A percentile compares a stretch with the other conserved stretches of the same genome.
These are phyloP conservation scores for Tridacna gigas DNA, from an alignment of 2,888 invertebrate species.

Conservation along the genomic window DNA sequence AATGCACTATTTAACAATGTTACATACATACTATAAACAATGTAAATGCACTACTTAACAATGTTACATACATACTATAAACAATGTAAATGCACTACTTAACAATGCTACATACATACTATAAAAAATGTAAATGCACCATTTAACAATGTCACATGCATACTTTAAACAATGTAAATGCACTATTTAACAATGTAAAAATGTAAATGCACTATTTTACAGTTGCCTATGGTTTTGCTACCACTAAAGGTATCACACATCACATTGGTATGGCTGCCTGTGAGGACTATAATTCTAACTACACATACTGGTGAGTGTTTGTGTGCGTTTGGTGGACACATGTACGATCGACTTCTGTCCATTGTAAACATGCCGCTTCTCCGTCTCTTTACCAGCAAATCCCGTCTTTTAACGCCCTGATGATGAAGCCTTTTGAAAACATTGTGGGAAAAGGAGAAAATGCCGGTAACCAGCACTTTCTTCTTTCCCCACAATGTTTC, in stretches of 20 bases:
- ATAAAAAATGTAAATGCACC: not conserved
- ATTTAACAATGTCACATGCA: not conserved
- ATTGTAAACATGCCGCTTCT: not conserved
- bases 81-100: no score
- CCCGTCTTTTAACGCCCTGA: not conserved
- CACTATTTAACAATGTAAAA: not conserved
- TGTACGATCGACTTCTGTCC: not conserved
- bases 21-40: no score
- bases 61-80: no score
- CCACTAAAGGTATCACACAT: slow-evolving; percentile 8
- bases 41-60: no score
- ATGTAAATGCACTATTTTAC: not conserved
- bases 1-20: no score
- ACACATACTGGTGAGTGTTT: slow-evolving; percentile 17
- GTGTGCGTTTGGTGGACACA: not conserved
- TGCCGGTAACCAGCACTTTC: no score
- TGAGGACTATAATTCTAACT: slow-evolving; percentile 14
- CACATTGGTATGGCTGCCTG: slow-evolving; percentile 18
- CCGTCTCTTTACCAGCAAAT: not conserved
- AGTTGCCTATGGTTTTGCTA: slow-evolving; percentile 11
- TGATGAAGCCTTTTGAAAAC: not conserved
- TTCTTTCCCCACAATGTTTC: no score
- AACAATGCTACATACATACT: no score
- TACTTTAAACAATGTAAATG: not conserved
- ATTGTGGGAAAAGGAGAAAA: no score